Percentiles rank a stretch among this genome's conserved stretches.
Evolutionary conservation across 2,888 invertebrate species (phyloP).

Genomic region (Drosophila robusta): DNA sequence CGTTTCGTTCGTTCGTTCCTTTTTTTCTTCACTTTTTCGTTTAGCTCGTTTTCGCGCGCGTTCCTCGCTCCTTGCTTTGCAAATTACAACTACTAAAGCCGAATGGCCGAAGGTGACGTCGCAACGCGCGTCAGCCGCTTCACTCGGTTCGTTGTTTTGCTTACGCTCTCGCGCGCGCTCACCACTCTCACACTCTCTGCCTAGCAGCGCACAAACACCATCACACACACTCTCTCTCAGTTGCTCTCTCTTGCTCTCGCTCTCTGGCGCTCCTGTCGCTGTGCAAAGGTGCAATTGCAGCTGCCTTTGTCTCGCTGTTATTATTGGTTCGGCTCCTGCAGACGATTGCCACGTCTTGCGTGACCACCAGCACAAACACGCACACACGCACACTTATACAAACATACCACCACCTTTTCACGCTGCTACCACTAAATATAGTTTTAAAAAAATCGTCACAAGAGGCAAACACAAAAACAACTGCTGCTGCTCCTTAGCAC

Average conservation of each 20-base stretch:
- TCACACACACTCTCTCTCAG: constrained; percentile 19
- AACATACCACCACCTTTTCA: constrained; percentile 43
- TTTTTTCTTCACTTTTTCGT: constrained; percentile 46
- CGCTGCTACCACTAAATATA: constrained; percentile 72
- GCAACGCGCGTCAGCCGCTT: constrained; percentile 54
- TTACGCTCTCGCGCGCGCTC: constrained; percentile 17
- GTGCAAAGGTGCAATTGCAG: constrained; percentile 79
- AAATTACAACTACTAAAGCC: constrained; percentile 78
- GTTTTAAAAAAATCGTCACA: constrained; percentile 53
- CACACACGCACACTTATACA: constrained; percentile 19
- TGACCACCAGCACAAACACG: constrained; percentile 69
- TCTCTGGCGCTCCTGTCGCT: constrained; percentile 17
- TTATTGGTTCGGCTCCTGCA: constrained; percentile 53
- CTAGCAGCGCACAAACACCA: constrained; percentile 4
- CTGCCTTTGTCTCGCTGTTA: constrained; percentile 71
- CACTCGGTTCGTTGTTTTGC: constrained; percentile 31
- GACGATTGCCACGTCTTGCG: constrained; percentile 70
- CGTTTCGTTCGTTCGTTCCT: constrained; percentile 23
- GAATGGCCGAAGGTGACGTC: constrained; percentile 65
- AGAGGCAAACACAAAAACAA: constrained; percentile 16
- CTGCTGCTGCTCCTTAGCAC: constrained; percentile 61
- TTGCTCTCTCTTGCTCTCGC: constrained; percentile 6
- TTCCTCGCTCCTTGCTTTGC: constrained; percentile 78
- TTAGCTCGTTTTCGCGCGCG: constrained; percentile 70
- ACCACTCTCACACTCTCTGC: constrained; percentile 12